phyloP scores from a whole-genome alignment of 2,797 vertebrate genomes.

The Sternarchorhynchus goeldii region DNA sequence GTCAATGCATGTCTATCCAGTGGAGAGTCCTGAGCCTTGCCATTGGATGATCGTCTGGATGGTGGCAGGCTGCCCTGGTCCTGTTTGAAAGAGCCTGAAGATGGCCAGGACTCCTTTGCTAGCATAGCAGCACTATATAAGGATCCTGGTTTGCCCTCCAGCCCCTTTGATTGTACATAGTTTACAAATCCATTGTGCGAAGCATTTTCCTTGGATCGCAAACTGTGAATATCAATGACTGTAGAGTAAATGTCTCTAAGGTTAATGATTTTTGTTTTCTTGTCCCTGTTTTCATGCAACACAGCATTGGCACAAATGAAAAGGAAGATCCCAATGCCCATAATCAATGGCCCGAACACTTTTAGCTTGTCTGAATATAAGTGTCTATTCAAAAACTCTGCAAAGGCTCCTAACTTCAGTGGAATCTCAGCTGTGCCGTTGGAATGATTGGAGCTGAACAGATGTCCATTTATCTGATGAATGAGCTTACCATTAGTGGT shows the following conservation, averaged over 20 bases:
- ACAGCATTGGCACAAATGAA: conserved; percentile 90
- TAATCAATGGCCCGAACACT: conserved; percentile 86
- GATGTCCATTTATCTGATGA: conserved; percentile 44
- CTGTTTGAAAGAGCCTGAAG: conserved; percentile 58
- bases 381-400: conserved; percentile 80
- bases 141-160: conserved; percentile 73
- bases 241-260: conserved; percentile 88
- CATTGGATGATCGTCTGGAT: conserved; percentile 59
- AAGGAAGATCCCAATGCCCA: conserved; percentile 90
- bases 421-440: conserved; percentile 56
- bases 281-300: conserved; percentile 86
- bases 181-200: conserved; percentile 82
- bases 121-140: conserved; percentile 66
- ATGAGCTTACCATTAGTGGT: conserved; percentile 42
- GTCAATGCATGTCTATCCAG: conserved; percentile 67
- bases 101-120: conserved; percentile 76
- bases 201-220: conserved; percentile 76
- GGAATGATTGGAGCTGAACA: conserved; percentile 48
- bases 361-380: conserved; percentile 85
- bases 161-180: conserved; percentile 73
- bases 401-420: conserved; percentile 74
- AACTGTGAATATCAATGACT: conserved; percentile 84
- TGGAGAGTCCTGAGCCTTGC: conserved; percentile 45
- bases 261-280: conserved; percentile 89
- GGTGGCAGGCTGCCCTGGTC: conserved; percentile 51